Percentiles rank a stretch among this genome's conserved stretches.
These are phyloP conservation scores for Albula glossodonta DNA, from an alignment of 2,113 vertebrate species.

Conservation along the genomic window DNA sequence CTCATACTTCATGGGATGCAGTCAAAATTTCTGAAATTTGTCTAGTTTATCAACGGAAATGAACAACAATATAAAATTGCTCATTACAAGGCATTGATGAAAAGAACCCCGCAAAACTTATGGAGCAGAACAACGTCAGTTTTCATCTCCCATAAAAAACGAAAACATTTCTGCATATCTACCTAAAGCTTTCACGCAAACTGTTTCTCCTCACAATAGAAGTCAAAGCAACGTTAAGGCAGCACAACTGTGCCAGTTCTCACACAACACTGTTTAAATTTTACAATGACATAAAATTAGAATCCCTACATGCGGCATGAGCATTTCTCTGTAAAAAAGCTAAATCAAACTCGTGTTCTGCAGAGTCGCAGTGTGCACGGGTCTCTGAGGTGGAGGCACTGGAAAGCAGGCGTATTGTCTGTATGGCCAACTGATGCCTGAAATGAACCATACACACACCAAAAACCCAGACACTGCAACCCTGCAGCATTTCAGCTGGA, in stretches of 20 bases:
- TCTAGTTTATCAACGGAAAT: not conserved
- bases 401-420: too few relatives aligned
- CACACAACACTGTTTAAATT: not conserved
- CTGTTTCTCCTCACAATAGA: not conserved
- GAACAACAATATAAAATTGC: not conserved
- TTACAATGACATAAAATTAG: not conserved
- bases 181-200: not conserved
- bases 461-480: too few relatives aligned
- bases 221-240: not conserved
- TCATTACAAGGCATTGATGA: not conserved
- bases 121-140: not conserved
- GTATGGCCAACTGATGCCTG: too few relatives aligned
- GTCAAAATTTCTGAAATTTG: slow-evolving; percentile 41
- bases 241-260: not conserved
- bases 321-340: too few relatives aligned
- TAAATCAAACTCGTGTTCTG: too few relatives aligned
- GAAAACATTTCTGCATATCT: not conserved
- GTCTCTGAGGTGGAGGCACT: too few relatives aligned
- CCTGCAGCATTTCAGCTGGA: too few relatives aligned
- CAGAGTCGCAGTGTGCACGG: too few relatives aligned
- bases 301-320: not conserved
- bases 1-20: slow-evolving; percentile 41
- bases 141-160: not conserved
- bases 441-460: too few relatives aligned
- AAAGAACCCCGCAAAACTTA: not conserved